phyloP scores from a whole-genome alignment of 1,140 invertebrate genomes.

The Scaptomyza pallida region DNA sequence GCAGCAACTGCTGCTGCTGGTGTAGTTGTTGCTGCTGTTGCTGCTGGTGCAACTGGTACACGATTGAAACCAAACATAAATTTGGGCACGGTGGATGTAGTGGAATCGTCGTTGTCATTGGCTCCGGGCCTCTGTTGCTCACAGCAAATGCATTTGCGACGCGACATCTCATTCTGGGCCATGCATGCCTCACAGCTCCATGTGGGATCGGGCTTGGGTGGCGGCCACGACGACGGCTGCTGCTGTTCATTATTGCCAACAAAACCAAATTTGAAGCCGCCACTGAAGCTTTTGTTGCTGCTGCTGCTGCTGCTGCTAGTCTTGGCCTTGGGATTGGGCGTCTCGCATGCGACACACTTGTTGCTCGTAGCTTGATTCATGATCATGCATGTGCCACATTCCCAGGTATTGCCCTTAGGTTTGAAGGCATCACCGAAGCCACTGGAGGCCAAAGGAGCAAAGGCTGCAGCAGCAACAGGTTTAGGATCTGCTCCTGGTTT shows the following conservation, averaged over 20 bases:
- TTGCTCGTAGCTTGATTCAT: slow-evolving; percentile 85
- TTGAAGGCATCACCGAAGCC: slow-evolving; percentile 86
- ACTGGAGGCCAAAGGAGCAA: not conserved
- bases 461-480: not conserved
- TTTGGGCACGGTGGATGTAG: slow-evolving; percentile 84
- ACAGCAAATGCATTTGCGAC: slow-evolving; percentile 88
- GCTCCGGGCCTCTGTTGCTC: slow-evolving; percentile 86
- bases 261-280: slow-evolving; percentile 24
- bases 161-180: slow-evolving; percentile 86
- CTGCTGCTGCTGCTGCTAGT: slow-evolving; percentile 45
- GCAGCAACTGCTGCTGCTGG: slow-evolving; percentile 23
- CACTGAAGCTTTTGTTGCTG: slow-evolving; percentile 12
- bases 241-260: slow-evolving; percentile 20
- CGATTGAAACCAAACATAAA: slow-evolving; percentile 79
- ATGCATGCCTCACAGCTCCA: slow-evolving; percentile 90
- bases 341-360: slow-evolving; percentile 83
- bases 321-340: slow-evolving; percentile 52
- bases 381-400: slow-evolving; percentile 87
- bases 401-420: slow-evolving; percentile 86
- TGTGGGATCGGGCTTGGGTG: slow-evolving; percentile 67
- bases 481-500: not conserved
- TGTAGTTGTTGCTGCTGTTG: slow-evolving; percentile 16
- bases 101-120: slow-evolving; percentile 51
- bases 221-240: slow-evolving; percentile 57
- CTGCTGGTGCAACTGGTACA: slow-evolving; percentile 18